phyloP scores from a whole-genome alignment of 1,140 invertebrate genomes.

The Eriocheir sinensis region DNA sequence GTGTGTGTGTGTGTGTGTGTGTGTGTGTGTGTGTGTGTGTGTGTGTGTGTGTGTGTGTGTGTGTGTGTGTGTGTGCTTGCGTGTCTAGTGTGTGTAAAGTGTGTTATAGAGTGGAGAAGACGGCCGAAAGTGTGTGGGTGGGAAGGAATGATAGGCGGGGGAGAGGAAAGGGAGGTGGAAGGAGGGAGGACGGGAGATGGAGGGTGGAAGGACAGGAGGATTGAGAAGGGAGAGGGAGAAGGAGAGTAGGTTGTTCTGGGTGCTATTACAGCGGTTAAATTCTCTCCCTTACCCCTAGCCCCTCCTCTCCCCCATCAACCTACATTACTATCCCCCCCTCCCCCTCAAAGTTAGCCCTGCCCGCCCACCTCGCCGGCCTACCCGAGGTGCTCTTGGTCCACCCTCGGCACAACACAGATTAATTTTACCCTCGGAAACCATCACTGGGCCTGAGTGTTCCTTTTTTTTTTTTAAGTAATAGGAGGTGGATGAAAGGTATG shows the following conservation, averaged over 20 bases:
- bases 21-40: constrained; percentile 22
- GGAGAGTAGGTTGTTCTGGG: background rate
- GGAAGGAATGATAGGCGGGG: too few species aligned
- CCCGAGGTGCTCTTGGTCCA: background rate
- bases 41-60: constrained; percentile 22
- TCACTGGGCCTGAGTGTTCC: too few species aligned
- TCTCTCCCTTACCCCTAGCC: background rate
- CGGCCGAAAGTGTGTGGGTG: too few species aligned
- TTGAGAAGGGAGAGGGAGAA: background rate
- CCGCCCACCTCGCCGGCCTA: background rate
- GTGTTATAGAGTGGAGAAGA: background rate
- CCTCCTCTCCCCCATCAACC: background rate
- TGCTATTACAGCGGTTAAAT: constrained; percentile 3
- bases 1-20: constrained; percentile 10
- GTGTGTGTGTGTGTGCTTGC: background rate
- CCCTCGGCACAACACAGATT: background rate
- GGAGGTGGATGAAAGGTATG: too few species aligned
- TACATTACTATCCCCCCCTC: background rate
- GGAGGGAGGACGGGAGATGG: constrained; percentile 4
- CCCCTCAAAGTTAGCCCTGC: background rate
- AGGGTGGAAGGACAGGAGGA: constrained; percentile 1
- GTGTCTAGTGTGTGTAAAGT: background rate
- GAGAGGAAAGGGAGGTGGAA: constrained; percentile 8
- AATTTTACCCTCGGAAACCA: background rate
- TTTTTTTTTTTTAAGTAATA: too few species aligned